Evolutionary conservation across 1,140 invertebrate species (phyloP), one percentile per base, ranked within the genome.

Genomic region (Xylocopa sonorina): DNA sequence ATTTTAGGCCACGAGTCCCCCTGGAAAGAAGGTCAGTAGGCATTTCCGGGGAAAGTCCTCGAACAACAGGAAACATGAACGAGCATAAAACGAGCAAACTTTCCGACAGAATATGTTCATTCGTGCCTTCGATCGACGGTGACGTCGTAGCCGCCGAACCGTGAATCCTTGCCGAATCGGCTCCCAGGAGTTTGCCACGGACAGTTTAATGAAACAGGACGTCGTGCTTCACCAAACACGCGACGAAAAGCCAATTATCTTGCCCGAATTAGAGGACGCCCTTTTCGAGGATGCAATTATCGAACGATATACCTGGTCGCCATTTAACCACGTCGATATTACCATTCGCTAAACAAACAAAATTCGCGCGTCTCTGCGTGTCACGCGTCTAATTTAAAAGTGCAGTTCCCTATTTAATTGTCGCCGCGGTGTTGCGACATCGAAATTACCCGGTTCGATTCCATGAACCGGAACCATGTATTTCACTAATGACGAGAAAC

Each of bases 161-260:
- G 79, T 82, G 84, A 85, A 85, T 85, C 79, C 69, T 85, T 72
- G 55, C 69, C 80, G 72, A 76, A 78, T 85, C 73, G 80, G 48
- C 79, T 85, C 74, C 74, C 74, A 82, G 75, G 57, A 78, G 74
- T 71, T 60, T 29, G 34, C 24, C 80, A 27, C 58, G 75, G 66
- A 64, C 60, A 62, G 69, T 82, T 85, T 85, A 82, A 82, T 81
- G 72, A 85, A 83, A 80, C 83, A 81, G 82, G 82, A 78, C 73
- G 83, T 85, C 68, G 78, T 64, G 82, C 60, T 64, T 29, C 67
- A 53, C 27, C 83, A 78, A 81, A 80, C 77, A 60, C 74, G 68
- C 80, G 80, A 69, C 83, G 82, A 84, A 80, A 64, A 66, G 73
- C 73, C 83, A 80, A 85, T 85, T 83, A 85, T 55, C 64, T n/a